Percentiles rank a stretch among this genome's conserved stretches.
Conservation (phyloP, 2,113 vertebrate species). For the Asarcornis scutulata region DNA sequence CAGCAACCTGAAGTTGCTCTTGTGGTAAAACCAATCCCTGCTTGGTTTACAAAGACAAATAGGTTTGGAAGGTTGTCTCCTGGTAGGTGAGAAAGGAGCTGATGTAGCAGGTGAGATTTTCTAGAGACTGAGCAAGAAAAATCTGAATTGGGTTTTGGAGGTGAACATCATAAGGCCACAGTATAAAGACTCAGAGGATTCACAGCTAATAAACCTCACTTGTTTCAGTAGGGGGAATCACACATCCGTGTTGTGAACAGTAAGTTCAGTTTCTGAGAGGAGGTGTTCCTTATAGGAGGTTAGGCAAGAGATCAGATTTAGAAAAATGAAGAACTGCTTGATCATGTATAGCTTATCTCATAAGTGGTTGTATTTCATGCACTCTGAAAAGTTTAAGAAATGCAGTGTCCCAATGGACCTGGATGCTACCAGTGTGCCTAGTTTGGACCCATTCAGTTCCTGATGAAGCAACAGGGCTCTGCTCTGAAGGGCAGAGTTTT, state of each 20-base stretch:
- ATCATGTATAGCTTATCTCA: background rate
- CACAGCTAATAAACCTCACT: background rate
- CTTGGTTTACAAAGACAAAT: background rate
- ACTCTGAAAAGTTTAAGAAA: background rate
- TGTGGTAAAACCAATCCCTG: background rate
- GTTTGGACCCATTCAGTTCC: background rate
- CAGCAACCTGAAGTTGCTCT: background rate
- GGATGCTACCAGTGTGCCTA: background rate
- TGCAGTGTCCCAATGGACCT: background rate
- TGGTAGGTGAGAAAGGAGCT: background rate
- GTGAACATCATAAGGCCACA: background rate
- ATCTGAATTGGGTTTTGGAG: background rate
- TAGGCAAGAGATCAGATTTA: background rate
- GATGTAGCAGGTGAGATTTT: background rate
- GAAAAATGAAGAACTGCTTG: background rate
- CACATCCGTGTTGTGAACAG: background rate
- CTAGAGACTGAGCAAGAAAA: background rate
- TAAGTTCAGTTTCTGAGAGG: background rate
- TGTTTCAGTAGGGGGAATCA: background rate
- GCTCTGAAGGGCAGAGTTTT: background rate
- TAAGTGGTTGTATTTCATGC: background rate
- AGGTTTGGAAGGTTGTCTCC: background rate
- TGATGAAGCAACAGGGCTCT: background rate
- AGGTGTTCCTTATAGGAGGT: background rate
- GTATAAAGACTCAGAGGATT: background rate